Evolutionary conservation across 2,888 invertebrate species (phyloP), one percentile per base, ranked within the genome.

Genomic region (Dorcus hopei): DNA sequence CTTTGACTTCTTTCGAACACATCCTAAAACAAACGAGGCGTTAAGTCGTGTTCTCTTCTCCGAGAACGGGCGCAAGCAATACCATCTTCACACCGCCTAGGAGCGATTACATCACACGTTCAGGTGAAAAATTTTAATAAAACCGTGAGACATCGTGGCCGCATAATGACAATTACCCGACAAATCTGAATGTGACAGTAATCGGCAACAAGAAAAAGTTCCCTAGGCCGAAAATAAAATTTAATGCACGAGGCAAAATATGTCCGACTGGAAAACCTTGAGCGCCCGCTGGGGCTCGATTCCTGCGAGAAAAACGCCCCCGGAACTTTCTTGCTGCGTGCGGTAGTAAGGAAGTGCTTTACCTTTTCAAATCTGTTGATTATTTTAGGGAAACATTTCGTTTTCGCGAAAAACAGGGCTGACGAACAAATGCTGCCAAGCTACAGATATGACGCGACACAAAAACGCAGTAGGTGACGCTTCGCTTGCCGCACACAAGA

Each of bases 401-500:
- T 75, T 78, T 77, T 77, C 70, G 65, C 67, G 61, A 70, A 74
- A 77, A 77, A 73, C 78, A 79, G 78, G 75, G 79, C 77, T 79
- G 77, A 77, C 77, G 66, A 77, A 77, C 78, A 78, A 79, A 78
- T 78, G 78, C 77, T 78, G 78, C 78, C 78, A 78, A 77, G 74
- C 74, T 76, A 64, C 59, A 62, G 61, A 65, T 63, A 61, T 62
- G 61, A 64, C 61, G 63, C 63, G 59, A 53, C 56, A 49, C 54
- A 54, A 61, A 61, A 56, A 54, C 59, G 55, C 40, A 54, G 55
- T 51, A 52, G 58, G 54, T 58, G 58, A 58, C 53, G 58, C 38
- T 49, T 38, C 48, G 39, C 47, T 14, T 19, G 49, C 41, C 57
- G 14, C 14, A 14, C 14, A 41, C n/a, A 41, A 41, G 41, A 14